Percentiles rank a stretch among this genome's conserved stretches.
Conservation (phyloP, 2,797 vertebrate genomes). For the Megalops cyprinoides region DNA sequence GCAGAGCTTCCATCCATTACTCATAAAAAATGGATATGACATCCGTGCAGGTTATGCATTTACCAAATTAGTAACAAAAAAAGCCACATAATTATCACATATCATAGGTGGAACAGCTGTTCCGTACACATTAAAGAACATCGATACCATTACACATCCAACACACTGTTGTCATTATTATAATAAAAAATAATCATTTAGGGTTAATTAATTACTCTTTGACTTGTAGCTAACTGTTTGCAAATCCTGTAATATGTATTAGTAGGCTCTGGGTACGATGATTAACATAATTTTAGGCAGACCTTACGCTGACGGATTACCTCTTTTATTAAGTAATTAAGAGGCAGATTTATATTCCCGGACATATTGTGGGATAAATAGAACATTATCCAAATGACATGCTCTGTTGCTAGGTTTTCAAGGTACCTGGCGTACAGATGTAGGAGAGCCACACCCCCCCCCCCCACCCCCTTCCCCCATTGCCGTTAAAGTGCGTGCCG, state of each 20-base stretch:
- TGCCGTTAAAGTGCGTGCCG: slow-evolving; percentile 34
- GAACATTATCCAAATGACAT: slow-evolving; percentile 66
- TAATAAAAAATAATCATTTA: slow-evolving; percentile 81
- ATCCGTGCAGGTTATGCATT: slow-evolving; percentile 58
- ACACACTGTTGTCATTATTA: slow-evolving; percentile 72
- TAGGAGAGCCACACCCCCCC: slow-evolving; percentile 38
- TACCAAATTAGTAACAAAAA: slow-evolving; percentile 60
- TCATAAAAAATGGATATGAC: slow-evolving; percentile 48
- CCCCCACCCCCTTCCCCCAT: slow-evolving; percentile 6
- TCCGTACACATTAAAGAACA: slow-evolving; percentile 57
- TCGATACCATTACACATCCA: slow-evolving; percentile 49
- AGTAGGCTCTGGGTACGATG: slow-evolving; percentile 59
- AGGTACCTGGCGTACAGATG: slow-evolving; percentile 75
- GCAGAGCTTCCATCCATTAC: slow-evolving; percentile 48
- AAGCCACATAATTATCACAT: slow-evolving; percentile 59
- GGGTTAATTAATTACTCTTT: slow-evolving; percentile 74
- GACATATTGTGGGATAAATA: slow-evolving; percentile 79
- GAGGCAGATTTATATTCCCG: slow-evolving; percentile 66
- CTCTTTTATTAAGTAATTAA: slow-evolving; percentile 75
- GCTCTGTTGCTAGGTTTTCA: slow-evolving; percentile 56
- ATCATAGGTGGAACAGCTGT: slow-evolving; percentile 73
- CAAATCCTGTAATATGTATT: slow-evolving; percentile 56
- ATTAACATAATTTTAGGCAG: slow-evolving; percentile 68
- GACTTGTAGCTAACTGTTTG: slow-evolving; percentile 67
- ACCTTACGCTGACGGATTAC: slow-evolving; percentile 69